phyloP scores from a whole-genome alignment of 1,140 invertebrate species.

The Psix sp. region DNA sequence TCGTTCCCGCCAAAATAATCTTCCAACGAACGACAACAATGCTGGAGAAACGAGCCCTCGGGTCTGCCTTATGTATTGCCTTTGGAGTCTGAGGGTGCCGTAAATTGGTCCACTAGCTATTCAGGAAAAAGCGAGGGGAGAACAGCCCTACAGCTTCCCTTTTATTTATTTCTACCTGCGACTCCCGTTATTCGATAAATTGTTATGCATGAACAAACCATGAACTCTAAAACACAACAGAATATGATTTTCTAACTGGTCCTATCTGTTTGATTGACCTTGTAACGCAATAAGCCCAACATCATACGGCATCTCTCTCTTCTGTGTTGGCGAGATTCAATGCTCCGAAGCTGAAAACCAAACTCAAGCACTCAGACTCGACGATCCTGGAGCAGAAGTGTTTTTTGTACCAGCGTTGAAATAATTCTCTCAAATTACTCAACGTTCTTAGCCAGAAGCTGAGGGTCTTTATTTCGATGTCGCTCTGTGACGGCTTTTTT shows the following conservation, averaged over 20 bases:
- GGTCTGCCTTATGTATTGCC: constrained; percentile 64
- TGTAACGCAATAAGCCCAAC: no score
- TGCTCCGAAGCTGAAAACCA: no score
- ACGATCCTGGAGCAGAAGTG: no score
- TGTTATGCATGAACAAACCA: no score
- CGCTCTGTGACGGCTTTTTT: constrained; percentile 10
- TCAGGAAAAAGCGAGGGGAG: constrained; percentile 51
- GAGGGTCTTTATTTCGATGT: constrained; percentile 9
- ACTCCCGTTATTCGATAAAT: neutral
- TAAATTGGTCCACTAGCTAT: constrained; percentile 72
- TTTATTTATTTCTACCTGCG: constrained; percentile 33
- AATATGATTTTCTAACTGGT: neutral
- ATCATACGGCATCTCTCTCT: no score
- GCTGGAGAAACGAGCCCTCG: constrained; percentile 69
- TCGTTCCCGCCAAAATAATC: constrained; percentile 71
- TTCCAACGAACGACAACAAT: constrained; percentile 67
- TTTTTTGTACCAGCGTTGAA: constrained; percentile 58
- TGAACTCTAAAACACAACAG: no score
- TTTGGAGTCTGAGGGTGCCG: constrained; percentile 65
- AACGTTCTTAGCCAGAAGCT: constrained; percentile 30
- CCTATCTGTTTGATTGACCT: no score
- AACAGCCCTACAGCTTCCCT: constrained; percentile 12
- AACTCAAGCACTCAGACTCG: no score
- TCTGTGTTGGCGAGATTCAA: no score
- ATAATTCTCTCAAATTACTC: constrained; percentile 70